phyloP scores from a whole-genome alignment of 2,888 invertebrate species.

The Protodeltote pygarga region DNA sequence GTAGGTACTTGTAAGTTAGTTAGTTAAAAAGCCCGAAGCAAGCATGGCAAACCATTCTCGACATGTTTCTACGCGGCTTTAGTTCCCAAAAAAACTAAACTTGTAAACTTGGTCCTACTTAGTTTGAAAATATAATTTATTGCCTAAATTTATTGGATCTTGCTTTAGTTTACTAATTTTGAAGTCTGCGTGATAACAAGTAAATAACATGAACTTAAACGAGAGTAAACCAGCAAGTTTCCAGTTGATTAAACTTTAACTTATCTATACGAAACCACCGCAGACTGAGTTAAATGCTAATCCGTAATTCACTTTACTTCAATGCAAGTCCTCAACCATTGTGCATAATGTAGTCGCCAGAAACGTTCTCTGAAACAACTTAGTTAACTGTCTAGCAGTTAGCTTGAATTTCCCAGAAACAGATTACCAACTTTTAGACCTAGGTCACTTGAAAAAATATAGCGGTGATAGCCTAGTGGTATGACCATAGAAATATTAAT shows the following conservation, averaged over 20 bases:
- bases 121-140: too few relatives aligned
- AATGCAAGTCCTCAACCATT: constrained; percentile 7
- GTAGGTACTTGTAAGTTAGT: too few relatives aligned
- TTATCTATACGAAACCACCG: constrained; percentile 15
- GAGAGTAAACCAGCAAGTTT: constrained; percentile 14
- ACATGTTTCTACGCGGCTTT: too few relatives aligned
- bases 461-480: too few relatives aligned
- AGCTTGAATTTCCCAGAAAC: too few relatives aligned
- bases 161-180: too few relatives aligned
- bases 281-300: constrained; percentile 24
- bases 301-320: constrained; percentile 19
- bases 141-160: too few relatives aligned
- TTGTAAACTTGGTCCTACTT: too few relatives aligned
- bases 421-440: constrained; percentile 12
- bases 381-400: too few relatives aligned
- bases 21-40: too few relatives aligned
- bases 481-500: constrained; percentile 20
- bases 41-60: too few relatives aligned
- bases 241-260: constrained; percentile 35
- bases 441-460: not conserved
- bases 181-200: not conserved
- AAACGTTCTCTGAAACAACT: constrained; percentile 18
- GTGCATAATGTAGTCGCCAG: constrained; percentile 10
- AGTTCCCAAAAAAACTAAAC: too few relatives aligned
- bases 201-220: constrained; percentile 7